Conservation (phyloP, 2,113 vertebrate genomes). For the Dipodomys spectabilis region DNA sequence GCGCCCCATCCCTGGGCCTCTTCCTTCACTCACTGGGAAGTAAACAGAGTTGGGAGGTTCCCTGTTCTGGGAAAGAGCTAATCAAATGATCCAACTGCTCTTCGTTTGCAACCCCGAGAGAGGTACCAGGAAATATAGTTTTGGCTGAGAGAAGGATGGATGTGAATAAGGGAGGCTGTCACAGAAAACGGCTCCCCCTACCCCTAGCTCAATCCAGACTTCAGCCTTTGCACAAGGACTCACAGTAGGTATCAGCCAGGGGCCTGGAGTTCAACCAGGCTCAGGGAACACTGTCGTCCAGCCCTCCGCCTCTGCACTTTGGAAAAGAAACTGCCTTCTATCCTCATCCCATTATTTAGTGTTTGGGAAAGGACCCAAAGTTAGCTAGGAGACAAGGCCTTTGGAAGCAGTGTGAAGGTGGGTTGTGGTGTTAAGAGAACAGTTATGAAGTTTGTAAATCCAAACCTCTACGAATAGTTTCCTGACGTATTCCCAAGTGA, state of each 20-base stretch:
- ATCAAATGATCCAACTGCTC: conserved; percentile 75
- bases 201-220: not conserved
- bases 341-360: not conserved
- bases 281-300: not conserved
- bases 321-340: not conserved
- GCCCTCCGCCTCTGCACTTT: conserved; percentile 30
- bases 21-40: conserved; percentile 68
- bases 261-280: conserved; percentile 5
- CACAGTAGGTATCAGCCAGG: not conserved
- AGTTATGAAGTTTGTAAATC: not conserved
- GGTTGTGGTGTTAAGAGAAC: conserved; percentile 5
- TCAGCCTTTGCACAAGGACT: not conserved
- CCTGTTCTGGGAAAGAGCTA: conserved; percentile 79
- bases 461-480: not conserved
- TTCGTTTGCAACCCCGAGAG: conserved; percentile 76
- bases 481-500: not conserved
- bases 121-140: conserved; percentile 76
- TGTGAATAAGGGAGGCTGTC: conserved; percentile 57
- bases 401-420: not conserved
- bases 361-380: conserved; percentile 45
- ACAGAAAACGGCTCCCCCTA: not conserved
- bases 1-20: conserved; percentile 61
- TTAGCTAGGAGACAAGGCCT: conserved; percentile 21
- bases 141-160: conserved; percentile 59
- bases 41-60: conserved; percentile 82